Conservation (phyloP, 2,888 invertebrate genomes). For the Drosophila hamatofila region DNA sequence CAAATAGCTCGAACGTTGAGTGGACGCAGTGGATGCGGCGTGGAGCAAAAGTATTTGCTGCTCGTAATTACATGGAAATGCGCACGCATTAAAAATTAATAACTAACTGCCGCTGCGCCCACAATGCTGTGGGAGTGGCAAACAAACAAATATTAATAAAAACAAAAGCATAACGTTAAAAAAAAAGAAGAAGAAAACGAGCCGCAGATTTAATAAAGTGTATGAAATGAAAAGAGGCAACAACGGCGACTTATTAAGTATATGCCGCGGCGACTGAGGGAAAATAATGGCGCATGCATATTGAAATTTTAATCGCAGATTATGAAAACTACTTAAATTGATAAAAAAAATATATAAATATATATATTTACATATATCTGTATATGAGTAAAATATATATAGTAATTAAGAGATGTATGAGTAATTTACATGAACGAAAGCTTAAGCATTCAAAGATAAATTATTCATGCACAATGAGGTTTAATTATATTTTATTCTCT, state of each 20-base stretch:
- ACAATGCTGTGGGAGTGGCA: slow-evolving; percentile 22
- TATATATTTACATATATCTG: neutral
- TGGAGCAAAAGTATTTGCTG: slow-evolving; percentile 50
- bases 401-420: neutral
- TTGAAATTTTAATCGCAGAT: slow-evolving; percentile 36
- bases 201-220: slow-evolving; percentile 64
- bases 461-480: neutral
- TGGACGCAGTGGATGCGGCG: neutral
- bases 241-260: slow-evolving; percentile 51
- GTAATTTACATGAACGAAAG: neutral
- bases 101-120: slow-evolving; percentile 65
- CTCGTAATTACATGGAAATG: slow-evolving; percentile 71
- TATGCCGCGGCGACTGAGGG: slow-evolving; percentile 19
- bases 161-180: neutral
- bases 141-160: slow-evolving; percentile 40
- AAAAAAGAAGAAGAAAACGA: neutral
- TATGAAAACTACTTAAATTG: slow-evolving; percentile 25
- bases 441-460: neutral
- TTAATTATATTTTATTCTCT: neutral
- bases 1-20: slow-evolving; percentile 63
- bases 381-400: neutral
- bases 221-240: slow-evolving; percentile 50
- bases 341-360: neutral
- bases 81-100: slow-evolving; percentile 77
- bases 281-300: slow-evolving; percentile 10